Base-by-base conservation (phyloP, 2,888 invertebrate species). In the Diadegma fenestrale region DNA sequence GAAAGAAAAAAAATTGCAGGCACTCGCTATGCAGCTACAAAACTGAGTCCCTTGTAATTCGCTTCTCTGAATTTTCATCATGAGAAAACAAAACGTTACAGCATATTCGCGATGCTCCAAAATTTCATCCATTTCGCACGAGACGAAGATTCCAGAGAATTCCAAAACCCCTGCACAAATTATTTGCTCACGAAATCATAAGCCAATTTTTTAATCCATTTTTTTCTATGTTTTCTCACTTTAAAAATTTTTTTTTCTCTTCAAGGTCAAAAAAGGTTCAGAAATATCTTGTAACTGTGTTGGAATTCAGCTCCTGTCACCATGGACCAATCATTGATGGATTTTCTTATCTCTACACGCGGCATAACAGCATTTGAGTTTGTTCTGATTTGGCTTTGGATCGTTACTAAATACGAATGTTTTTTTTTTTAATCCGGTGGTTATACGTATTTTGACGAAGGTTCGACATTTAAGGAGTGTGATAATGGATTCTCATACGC, bases 391-490 rank as follows among this genome's bases (percentile, higher is more conserved):
- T 19, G 6, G 22, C 19, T 41, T 41, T 17, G 14, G 26, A 19
- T 41, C 61, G 26, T 73, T 43, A 26, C 22, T 41, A 22, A 43
- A 14, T 22, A 41, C 14, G 0, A 45, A 33, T 30, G 7, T 12
- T 22, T 19, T 45, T 45, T 69, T 72, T 37, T 37, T 79, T 51
- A 26, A 37, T 63, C 14, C 30, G 10, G 10, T 33, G 22, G 45
- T 61, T 71, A 48, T 71, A 76, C 33, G 2, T 73, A 41, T 43
- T 69, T 82, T 82, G 85, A 85, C 45, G 81, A 79, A 82, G 82
- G 82, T 79, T 82, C 76, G 75, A 85, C 81, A 69, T 79, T 79
- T 73, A 85, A 79, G 73, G 48, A n/a, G 71, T 58, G 78, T 75
- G 73, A 69, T 80, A 77, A 82, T 86, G 72, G 77, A 80, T 86